A percentile compares a stretch with the other conserved stretches of the same genome.
Conservation (phyloP, 2,888 invertebrate species). For the Cantharis rustica region DNA sequence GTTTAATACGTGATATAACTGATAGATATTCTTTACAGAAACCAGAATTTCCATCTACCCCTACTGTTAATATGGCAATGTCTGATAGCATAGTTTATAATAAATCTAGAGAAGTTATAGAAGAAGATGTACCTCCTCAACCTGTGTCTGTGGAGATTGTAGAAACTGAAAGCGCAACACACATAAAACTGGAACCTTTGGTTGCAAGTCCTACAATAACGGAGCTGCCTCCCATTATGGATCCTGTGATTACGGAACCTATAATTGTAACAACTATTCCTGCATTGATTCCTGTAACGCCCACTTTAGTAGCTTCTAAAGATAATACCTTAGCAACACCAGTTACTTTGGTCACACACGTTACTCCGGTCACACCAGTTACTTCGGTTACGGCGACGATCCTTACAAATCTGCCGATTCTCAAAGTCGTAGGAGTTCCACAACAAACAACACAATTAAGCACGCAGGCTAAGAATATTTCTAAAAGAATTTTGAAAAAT, state of each 20-base stretch:
- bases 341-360: not conserved
- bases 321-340: conserved; percentile 12
- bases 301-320: conserved; percentile 9
- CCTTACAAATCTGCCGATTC: not conserved
- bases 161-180: not conserved
- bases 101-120: conserved; percentile 22
- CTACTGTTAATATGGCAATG: conserved; percentile 15
- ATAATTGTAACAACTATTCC: not conserved
- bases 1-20: conserved; percentile 6
- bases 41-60: conserved; percentile 18
- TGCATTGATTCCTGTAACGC: not conserved
- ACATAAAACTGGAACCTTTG: not conserved
- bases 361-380: not conserved
- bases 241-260: not conserved
- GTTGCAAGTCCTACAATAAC: not conserved
- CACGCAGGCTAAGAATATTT: not conserved
- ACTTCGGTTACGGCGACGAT: not conserved
- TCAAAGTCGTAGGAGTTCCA: not conserved
- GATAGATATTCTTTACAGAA: conserved; percentile 21
- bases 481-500: not conserved
- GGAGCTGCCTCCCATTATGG: not conserved
- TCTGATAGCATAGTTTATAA: not conserved
- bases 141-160: not conserved
- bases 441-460: conserved; percentile 17
- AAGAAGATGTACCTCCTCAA: conserved; percentile 23